Conservation (phyloP, 1,140 invertebrate genomes). For the Drosophila neocordata region DNA sequence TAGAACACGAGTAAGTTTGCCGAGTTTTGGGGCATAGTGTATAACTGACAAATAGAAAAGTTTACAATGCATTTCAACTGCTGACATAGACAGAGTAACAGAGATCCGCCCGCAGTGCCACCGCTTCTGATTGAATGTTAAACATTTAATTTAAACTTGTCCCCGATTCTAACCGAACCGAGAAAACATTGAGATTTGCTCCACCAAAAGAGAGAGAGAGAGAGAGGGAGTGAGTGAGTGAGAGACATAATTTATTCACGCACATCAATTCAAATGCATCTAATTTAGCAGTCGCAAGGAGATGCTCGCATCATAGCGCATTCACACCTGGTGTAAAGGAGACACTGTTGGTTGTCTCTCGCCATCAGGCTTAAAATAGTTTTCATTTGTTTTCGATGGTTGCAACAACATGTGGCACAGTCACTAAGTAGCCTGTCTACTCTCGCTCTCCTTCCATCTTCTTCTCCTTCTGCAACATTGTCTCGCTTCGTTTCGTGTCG, state of each 20-base stretch:
- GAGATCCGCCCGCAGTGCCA: slow-evolving; percentile 42
- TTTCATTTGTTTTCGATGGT: slow-evolving; percentile 71
- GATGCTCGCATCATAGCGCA: not conserved
- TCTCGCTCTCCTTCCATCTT: slow-evolving; percentile 18
- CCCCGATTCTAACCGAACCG: slow-evolving; percentile 12
- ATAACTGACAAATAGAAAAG: slow-evolving; percentile 71
- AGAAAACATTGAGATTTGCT: slow-evolving; percentile 19
- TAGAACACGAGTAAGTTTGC: slow-evolving; percentile 11
- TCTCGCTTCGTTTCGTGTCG: not conserved
- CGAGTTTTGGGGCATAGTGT: slow-evolving; percentile 31
- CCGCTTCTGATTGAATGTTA: slow-evolving; percentile 73
- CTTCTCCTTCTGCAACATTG: slow-evolving; percentile 38
- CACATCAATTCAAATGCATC: slow-evolving; percentile 79
- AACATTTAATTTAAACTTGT: slow-evolving; percentile 80
- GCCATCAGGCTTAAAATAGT: slow-evolving; percentile 66
- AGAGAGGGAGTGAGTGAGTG: slow-evolving; percentile 26
- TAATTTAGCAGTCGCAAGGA: slow-evolving; percentile 56
- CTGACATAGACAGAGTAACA: slow-evolving; percentile 35
- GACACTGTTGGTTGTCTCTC: slow-evolving; percentile 17
- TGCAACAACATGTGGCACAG: slow-evolving; percentile 73
- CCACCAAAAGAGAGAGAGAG: slow-evolving; percentile 22
- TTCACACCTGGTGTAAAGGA: slow-evolving; percentile 45
- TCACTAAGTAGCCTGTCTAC: slow-evolving; percentile 70
- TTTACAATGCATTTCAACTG: slow-evolving; percentile 75
- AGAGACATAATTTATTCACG: slow-evolving; percentile 74